These are phyloP conservation scores for Ridgeia piscesae DNA, from an alignment of 1,140 invertebrate genomes.

Conservation along the genomic window DNA sequence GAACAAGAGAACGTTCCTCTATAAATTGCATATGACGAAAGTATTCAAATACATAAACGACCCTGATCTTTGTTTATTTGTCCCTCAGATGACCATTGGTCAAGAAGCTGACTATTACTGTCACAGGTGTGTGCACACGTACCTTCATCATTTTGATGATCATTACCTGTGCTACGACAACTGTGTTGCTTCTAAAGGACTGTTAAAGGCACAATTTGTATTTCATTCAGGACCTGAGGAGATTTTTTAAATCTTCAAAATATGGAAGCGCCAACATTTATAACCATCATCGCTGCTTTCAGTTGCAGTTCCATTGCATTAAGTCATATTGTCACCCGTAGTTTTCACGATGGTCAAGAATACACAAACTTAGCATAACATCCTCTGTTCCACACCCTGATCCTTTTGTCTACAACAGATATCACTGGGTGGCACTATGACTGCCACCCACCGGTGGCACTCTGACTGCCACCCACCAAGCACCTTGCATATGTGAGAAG, in stretches of 20 bases:
- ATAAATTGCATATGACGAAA: neutral
- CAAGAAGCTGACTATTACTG: too few species aligned
- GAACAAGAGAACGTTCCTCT: neutral
- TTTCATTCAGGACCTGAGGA: neutral
- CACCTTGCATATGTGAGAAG: neutral
- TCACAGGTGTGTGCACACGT: neutral
- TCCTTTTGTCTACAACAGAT: too few species aligned
- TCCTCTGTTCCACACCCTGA: too few species aligned
- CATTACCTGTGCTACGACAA: neutral
- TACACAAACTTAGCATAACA: neutral
- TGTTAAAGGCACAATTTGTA: neutral
- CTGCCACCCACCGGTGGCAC: neutral
- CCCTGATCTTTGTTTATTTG: too few species aligned
- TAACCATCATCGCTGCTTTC: neutral
- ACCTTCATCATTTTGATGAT: neutral
- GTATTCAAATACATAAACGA: neutral
- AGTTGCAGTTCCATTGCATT: neutral
- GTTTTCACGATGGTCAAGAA: neutral
- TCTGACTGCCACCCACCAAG: neutral
- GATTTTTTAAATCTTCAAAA: neutral
- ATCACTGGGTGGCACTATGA: neutral
- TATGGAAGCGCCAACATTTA: neutral
- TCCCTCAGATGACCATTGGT: too few species aligned
- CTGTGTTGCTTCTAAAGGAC: too few species aligned
- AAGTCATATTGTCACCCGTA: neutral